Evolutionary conservation across 1,140 invertebrate species (phyloP).

Genomic region (Rhagoletis zephyria): DNA sequence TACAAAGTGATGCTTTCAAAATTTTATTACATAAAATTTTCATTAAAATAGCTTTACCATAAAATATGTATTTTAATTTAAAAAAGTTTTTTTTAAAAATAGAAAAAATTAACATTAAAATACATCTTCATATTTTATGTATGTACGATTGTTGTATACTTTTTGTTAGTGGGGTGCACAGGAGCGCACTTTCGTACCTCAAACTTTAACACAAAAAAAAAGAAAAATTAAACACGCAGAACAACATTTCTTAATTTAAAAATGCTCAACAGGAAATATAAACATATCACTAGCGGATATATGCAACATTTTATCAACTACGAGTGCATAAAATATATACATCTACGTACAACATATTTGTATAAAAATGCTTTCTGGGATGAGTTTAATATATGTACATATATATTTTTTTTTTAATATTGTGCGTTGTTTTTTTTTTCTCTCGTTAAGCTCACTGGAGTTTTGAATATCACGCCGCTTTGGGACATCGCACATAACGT

Average conservation of each 20-base stretch:
- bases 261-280: slow-evolving; percentile 15
- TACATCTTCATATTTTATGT: slow-evolving; percentile 7
- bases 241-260: slow-evolving; percentile 10
- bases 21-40: slow-evolving; percentile 36
- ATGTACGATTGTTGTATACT: not conserved
- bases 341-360: too few relatives aligned
- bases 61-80: slow-evolving; percentile 12
- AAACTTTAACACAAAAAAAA: not conserved
- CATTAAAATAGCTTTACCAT: slow-evolving; percentile 37
- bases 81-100: slow-evolving; percentile 45
- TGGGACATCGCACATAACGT: slow-evolving; percentile 79
- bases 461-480: slow-evolving; percentile 67
- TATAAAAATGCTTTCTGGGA: not conserved
- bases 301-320: not conserved
- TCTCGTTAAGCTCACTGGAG: slow-evolving; percentile 15
- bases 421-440: not conserved
- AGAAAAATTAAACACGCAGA: not conserved
- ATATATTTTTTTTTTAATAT: not conserved
- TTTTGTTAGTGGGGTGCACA: not conserved
- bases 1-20: slow-evolving; percentile 7
- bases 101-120: not conserved
- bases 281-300: not conserved
- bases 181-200: too few relatives aligned
- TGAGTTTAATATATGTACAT: not conserved
- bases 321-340: not conserved